phyloP scores from a whole-genome alignment of 1,140 invertebrate genomes.

The Maniola jurtina region DNA sequence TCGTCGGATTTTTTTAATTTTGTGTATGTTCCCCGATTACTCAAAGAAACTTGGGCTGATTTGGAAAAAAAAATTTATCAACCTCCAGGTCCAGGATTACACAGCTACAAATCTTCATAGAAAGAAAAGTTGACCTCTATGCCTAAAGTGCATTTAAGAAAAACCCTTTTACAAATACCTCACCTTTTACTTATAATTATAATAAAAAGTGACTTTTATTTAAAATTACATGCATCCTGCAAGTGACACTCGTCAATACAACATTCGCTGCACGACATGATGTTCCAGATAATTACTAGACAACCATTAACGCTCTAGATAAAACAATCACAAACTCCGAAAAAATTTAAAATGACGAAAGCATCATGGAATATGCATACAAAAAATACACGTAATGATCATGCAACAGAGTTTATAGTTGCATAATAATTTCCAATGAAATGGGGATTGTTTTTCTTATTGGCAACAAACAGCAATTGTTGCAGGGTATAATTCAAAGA shows the following conservation, averaged over 20 bases:
- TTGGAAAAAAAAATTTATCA: too few relatives aligned
- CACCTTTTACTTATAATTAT: conserved; percentile 11
- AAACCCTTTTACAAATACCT: background rate
- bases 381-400: conserved; percentile 19
- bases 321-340: conserved; percentile 58
- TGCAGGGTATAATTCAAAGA: conserved; percentile 69
- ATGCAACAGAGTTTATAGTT: conserved; percentile 23
- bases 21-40: too few relatives aligned
- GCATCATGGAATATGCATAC: background rate
- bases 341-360: conserved; percentile 31
- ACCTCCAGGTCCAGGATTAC: too few relatives aligned
- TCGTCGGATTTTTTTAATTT: too few relatives aligned
- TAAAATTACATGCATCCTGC: conserved; percentile 50
- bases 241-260: conserved; percentile 43
- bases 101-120: too few relatives aligned
- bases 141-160: background rate
- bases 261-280: conserved; percentile 47
- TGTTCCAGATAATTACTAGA: conserved; percentile 70
- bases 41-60: too few relatives aligned
- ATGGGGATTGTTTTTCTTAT: conserved; percentile 48
- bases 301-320: conserved; percentile 66
- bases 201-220: conserved; percentile 53
- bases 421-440: conserved; percentile 5
- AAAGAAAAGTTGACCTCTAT: background rate
- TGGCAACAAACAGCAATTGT: conserved; percentile 57